Evolutionary conservation across 2,888 invertebrate species (phyloP).

Genomic region (Osmoderma eremita): DNA sequence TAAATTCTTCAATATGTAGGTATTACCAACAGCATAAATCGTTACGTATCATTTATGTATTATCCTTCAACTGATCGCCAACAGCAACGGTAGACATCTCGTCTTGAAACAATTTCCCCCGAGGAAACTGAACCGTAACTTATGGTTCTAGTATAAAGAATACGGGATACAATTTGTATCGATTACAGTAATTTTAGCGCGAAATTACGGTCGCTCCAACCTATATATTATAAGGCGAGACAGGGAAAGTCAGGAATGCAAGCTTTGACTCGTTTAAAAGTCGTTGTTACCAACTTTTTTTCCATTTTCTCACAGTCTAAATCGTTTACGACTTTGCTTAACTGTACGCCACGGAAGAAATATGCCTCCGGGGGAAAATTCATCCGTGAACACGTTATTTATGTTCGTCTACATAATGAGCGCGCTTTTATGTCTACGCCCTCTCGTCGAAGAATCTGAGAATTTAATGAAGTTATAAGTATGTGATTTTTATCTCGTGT

Average conservation of each 20-base stretch:
- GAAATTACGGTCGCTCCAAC: conserved; percentile 24
- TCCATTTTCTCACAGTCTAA: no score
- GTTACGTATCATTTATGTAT: no score
- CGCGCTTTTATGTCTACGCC: no score
- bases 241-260: conserved; percentile 13
- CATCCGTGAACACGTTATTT: no score
- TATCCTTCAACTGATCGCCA: no score
- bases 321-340: not conserved
- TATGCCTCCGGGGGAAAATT: not conserved
- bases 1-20: no score
- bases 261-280: conserved; percentile 13
- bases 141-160: conserved; percentile 11
- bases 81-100: no score
- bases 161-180: conserved; percentile 24
- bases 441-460: no score
- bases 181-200: conserved; percentile 33
- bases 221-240: conserved; percentile 21
- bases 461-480: no score
- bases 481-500: no score
- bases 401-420: no score
- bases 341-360: not conserved
- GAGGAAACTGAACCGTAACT: conserved; percentile 14
- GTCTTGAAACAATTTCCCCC: conserved; percentile 1
- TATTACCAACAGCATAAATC: no score
- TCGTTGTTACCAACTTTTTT: not conserved